Percentiles rank a stretch among this genome's conserved stretches.
phyloP scores from a whole-genome alignment of 2,888 invertebrate species.

The Microplitis manilae region DNA sequence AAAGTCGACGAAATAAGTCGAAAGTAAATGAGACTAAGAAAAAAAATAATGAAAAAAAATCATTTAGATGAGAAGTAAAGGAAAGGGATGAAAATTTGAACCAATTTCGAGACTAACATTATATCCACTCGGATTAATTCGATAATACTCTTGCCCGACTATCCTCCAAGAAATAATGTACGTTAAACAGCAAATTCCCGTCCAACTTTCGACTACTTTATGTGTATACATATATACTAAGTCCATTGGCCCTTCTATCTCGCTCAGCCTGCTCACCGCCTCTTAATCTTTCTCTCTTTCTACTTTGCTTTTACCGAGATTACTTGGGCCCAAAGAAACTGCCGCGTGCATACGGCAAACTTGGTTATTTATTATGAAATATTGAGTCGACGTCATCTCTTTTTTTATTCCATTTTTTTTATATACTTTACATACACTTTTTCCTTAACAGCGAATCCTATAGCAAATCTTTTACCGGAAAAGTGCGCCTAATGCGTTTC shows the following conservation, averaged over 20 bases:
- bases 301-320: constrained; percentile 55
- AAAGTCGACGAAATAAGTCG: constrained; percentile 30
- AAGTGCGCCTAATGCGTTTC: constrained; percentile 35
- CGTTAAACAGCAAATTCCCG: constrained; percentile 51
- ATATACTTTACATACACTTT: constrained; percentile 9
- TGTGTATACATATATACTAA: constrained; percentile 6
- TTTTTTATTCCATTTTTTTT: constrained; percentile 7
- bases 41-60: neutral
- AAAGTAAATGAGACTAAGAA: constrained; percentile 20
- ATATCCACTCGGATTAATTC: constrained; percentile 47
- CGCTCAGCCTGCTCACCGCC: neutral
- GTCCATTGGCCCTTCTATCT: neutral
- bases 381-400: constrained; percentile 51
- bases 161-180: constrained; percentile 50
- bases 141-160: constrained; percentile 46
- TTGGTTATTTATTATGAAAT: constrained; percentile 60
- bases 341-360: constrained; percentile 42
- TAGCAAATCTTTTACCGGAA: neutral
- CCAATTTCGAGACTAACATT: constrained; percentile 29
- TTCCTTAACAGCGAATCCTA: constrained; percentile 9
- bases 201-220: constrained; percentile 46
- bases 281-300: constrained; percentile 30
- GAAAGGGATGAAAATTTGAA: neutral
- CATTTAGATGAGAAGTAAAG: neutral
- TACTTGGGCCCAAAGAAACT: constrained; percentile 44